Evolutionary conservation across 2,797 vertebrate species (phyloP), one percentile per base, ranked within the genome.

Genomic region (Neomorphus geoffroyi): DNA sequence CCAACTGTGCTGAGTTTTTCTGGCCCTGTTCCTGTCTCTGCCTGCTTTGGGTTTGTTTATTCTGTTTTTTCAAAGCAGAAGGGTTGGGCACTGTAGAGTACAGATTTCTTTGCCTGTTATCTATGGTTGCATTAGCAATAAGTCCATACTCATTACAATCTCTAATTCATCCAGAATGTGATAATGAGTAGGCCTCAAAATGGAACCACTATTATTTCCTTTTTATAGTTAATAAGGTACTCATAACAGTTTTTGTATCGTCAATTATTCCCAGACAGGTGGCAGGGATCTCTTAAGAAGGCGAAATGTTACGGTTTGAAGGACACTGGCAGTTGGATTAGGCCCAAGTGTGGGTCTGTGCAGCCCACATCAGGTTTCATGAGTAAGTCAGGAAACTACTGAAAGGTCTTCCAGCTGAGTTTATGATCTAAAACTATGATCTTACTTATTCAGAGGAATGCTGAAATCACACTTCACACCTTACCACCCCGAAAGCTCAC

Each of bases 51-150:
- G 43, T 66, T 86, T 54, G 27, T 70, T 92, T 70, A 10, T 80
- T 92, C 27, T 71, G n/a, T 73, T 80, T 71, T 79, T 73, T 80
- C 58, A 50, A 71, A 82, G 51, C 13, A 67, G 62, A 93, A 53
- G 2, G 4, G 6, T 32, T 81, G 84, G 37, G 23, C 58, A 13
- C 21, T 61, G 30, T 54, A 19, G 48, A 57, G 46, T 27, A 69
- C 12, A 26, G 5, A 30, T 57, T 81, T 54, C 41, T 61, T 35
- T 85, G 45, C 22, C 51, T 65, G 4, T 51, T 73, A 9, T 51
- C 72, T 90, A 3, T 73, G 56, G 26, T 57, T 81, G 18, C 22
- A 11, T 75, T 60, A 72, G 37, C 43, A 50, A 0, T 66, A 58
- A 62, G 32, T 61, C 53, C 37, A 13, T 54, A 16, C 24, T 74